Conservation (phyloP, 2,113 vertebrate species). For the Panthera uncia region DNA sequence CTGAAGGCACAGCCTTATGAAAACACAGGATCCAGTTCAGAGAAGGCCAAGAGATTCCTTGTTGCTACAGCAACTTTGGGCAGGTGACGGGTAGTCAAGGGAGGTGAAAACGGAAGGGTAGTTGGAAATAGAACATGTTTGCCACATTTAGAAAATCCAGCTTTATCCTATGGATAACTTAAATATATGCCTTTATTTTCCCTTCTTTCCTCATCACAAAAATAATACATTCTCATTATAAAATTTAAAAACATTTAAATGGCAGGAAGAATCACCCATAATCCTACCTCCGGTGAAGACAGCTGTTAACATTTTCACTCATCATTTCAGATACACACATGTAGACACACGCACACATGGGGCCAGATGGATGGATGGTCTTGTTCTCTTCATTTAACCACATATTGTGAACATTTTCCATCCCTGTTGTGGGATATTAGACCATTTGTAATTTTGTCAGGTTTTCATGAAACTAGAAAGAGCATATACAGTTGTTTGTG, state of each 20-base stretch:
- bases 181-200: neutral
- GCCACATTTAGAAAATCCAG: neutral
- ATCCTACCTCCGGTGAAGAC: neutral
- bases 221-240: neutral
- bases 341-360: neutral
- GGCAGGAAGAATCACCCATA: neutral
- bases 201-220: constrained; percentile 14
- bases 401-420: neutral
- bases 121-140: neutral
- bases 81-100: neutral
- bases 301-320: neutral
- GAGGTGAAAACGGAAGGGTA: neutral
- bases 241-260: neutral
- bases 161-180: neutral
- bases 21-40: neutral
- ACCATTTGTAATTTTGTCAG: neutral
- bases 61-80: neutral
- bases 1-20: neutral
- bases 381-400: neutral
- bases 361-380: neutral
- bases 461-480: constrained; percentile 10
- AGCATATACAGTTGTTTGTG: neutral
- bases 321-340: neutral
- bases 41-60: neutral
- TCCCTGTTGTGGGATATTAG: neutral